Evolutionary conservation across 1,140 invertebrate genomes (phyloP), one percentile per base, ranked within the genome.

Genomic region (Dryas iulia): DNA sequence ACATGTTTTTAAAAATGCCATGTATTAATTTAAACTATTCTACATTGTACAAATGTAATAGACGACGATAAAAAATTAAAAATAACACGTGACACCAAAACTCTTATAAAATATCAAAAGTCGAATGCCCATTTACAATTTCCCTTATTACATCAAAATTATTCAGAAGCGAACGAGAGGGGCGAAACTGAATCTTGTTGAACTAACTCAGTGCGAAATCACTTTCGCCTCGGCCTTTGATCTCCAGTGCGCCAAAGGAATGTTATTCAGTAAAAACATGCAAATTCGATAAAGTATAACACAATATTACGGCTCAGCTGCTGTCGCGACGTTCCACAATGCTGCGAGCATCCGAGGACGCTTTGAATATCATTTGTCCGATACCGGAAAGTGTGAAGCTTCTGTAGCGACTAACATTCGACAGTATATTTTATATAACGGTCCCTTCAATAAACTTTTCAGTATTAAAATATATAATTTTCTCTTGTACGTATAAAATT

Each of bases 181-280:
- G 79, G 81, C 78, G 79, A 84, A 86, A 87, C 81, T 81, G 86
- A 89, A 89, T 90, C 86, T 87, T 87, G 86, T 86, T 86, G 81
- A 84, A 85, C 86, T 89, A 88, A 90, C 86, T 90, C 89, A 79
- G 89, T 89, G 89, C 88, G 87, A 90, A 91, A 91, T 91, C 89
- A 91, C 89, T 91, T 88, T 89, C 82, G 79, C 77, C 78, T 77
- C 79, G 79, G 73, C 86, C 89, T 91, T 91, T 91, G 89, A 91
- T 91, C 86, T 90, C 83, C 78, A 78, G 70, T 81, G 81, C 78
- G 84, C 84, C 89, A 90, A 91, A 91, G 89, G 86, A 90, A 90
- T 89, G 83, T 90, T 90, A 89, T 91, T 91, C 87, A 87, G 89
- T 89, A 91, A 91, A 91, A 91, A 91, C 88, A 91, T 91, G 89